These are phyloP conservation scores for Ceratotherium simum DNA, from an alignment of 2,113 vertebrate genomes.

Conservation along the genomic window DNA sequence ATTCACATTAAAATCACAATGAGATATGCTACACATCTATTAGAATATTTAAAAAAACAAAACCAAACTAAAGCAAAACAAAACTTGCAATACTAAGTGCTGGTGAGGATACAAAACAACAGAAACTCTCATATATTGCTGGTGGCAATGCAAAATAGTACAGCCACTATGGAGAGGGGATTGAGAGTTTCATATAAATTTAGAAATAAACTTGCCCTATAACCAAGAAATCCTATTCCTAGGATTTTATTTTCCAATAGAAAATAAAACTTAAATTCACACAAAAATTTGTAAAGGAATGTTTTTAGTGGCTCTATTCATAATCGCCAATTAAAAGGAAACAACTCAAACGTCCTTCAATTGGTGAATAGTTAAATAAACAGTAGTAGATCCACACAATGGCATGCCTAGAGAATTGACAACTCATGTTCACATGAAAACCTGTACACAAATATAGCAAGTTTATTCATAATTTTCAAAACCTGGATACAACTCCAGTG, in stretches of 20 bases:
- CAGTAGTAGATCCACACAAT: neutral
- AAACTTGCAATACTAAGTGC: neutral
- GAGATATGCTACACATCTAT: neutral
- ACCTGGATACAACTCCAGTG: neutral
- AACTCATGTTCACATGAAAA: neutral
- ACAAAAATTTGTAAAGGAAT: neutral
- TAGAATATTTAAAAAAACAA: neutral
- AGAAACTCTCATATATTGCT: neutral
- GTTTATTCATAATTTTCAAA: neutral
- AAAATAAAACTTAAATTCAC: neutral
- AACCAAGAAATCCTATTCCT: neutral
- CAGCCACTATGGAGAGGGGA: neutral
- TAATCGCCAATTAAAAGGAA: neutral
- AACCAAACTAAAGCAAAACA: neutral
- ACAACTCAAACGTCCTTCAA: neutral
- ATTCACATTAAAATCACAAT: neutral
- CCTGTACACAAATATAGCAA: neutral
- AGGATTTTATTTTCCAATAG: neutral
- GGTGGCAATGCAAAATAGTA: neutral
- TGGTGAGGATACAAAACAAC: neutral
- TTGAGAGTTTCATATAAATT: neutral
- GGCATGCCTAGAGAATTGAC: neutral
- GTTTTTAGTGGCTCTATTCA: neutral
- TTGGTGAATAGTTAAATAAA: neutral
- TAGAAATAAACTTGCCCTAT: neutral